A percentile compares a stretch with the other conserved stretches of the same genome.
Conservation (phyloP, 2,888 invertebrate genomes). For the Tortricodes alternella region DNA sequence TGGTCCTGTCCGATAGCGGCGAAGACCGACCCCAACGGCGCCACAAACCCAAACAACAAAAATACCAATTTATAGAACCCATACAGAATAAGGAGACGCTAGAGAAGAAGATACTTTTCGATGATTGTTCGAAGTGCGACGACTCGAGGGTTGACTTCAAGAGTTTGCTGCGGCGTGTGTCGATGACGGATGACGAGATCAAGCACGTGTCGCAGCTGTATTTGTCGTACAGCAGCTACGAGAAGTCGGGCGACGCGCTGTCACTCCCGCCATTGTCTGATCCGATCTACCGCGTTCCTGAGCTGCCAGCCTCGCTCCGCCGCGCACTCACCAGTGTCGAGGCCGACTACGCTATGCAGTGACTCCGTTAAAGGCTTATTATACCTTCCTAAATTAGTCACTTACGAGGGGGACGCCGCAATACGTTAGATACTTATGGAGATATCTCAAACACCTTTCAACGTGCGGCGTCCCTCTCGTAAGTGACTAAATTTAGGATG, state of each 20-base stretch:
- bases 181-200: conserved; percentile 70
- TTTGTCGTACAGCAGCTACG: conserved; percentile 61
- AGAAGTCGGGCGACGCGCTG: conserved; percentile 61
- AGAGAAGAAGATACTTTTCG: conserved; percentile 49
- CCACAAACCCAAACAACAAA: conserved; percentile 42
- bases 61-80: conserved; percentile 65
- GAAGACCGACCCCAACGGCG: conserved; percentile 42
- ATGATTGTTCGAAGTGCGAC: conserved; percentile 65
- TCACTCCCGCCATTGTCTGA: conserved; percentile 67
- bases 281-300: conserved; percentile 68
- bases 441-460: too few species aligned
- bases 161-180: conserved; percentile 60
- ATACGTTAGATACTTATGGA: too few species aligned
- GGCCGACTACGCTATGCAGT: conserved; percentile 53
- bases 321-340: conserved; percentile 61
- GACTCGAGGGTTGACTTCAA: conserved; percentile 60
- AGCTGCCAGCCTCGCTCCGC: conserved; percentile 58
- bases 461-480: too few species aligned
- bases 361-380: conserved; percentile 35
- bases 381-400: not conserved
- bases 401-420: too few species aligned
- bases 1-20: conserved; percentile 54
- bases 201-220: conserved; percentile 64
- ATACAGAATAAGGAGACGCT: conserved; percentile 52
- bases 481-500: too few species aligned